Evolutionary conservation across 2,888 invertebrate genomes (phyloP), one percentile per base, ranked within the genome.

Genomic region (Chalcis sispes): DNA sequence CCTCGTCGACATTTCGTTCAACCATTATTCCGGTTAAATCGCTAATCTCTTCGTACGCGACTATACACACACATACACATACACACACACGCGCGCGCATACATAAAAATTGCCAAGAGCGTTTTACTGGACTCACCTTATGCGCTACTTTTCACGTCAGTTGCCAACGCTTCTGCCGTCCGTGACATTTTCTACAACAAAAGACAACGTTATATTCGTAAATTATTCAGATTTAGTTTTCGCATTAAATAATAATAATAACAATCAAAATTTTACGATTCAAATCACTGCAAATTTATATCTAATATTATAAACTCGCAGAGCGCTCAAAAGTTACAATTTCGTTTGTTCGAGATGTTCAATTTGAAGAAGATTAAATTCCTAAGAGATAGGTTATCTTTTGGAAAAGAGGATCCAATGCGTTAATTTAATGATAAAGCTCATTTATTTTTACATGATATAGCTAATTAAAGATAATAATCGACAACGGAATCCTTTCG

Each of bases 101-200:
- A 1, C 15, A n/a, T n/a, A n/a, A n/a, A n/a, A n/a, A n/a, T 5
- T 18, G 2, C 15, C 23, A 20, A 13, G 36, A 40, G 25, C 10
- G 27, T 29, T 27, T 20, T n/a, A 5, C 8, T 0, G 20, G 18
- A 77, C 80, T 81, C 64, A 78, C 79, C 79, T 78, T 75, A 81
- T 61, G 62, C 61, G 48, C 77, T 77, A 62, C 77, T 80, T 77
- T 81, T 79, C 27, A 79, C 75, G 52, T 80, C 79, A 20, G 75
- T 79, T 36, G 76, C 79, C 61, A 79, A 67, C 67, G 73, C 77
- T 56, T 79, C 78, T 40, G 79, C 78, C 54, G 78, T 77, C 46
- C 79, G 74, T 54, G 79, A 75, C 81, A 80, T 81, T 76, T 73
- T 78, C 73, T 77, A 70, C 20, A 72, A 71, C 23, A 72, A 32